Evolutionary conservation across 2,113 vertebrate genomes (phyloP), one percentile per base, ranked within the genome.

Genomic region (Synodontis membranacea): DNA sequence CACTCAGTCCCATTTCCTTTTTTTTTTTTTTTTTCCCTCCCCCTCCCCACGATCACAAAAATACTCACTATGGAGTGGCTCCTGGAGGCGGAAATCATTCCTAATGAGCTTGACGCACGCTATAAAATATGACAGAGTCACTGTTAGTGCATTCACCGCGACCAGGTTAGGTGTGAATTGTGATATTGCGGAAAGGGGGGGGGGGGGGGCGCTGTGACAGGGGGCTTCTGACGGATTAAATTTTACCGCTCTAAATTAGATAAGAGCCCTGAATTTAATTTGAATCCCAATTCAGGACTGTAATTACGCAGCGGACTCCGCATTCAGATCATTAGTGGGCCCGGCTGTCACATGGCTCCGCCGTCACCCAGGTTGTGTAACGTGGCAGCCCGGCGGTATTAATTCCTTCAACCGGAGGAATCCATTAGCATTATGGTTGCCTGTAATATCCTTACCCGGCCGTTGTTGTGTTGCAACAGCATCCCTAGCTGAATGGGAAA

Each of bases 211-310:
- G 37, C 21, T 11, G 0, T 5, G 52, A 56, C 52, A 84, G 68
- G 37, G n/a, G 39, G 52, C 42, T 10, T 39, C 46, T 42, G 31
- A 75, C 56, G 37, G 44, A 72, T 66, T 34, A 80, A 15, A 60
- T 42, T 81, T 34, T 52, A 37, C 31, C 8, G 4, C 60, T 19
- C 10, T 21, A 50, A 52, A 66, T 37, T 83, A 89, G 88, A 91
- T 91, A 90, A 89, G 84, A 89, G 78, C 68, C 74, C 82, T 66
- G 86, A 84, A 83, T 92, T 91, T 78, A 88, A 92, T 92, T 92
- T 58, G 9, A 85, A 89, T 92, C 89, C 87, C 91, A 83, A 90
- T 91, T 91, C 88, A 81, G 86, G 86, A 46, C 78, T 31, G 28
- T 88, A 91, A 91, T 92, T 90, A 86, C 84, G 74, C 75, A 0